Evolutionary conservation across 2,797 vertebrate species (phyloP).

Genomic region (Mastacembelus armatus): DNA sequence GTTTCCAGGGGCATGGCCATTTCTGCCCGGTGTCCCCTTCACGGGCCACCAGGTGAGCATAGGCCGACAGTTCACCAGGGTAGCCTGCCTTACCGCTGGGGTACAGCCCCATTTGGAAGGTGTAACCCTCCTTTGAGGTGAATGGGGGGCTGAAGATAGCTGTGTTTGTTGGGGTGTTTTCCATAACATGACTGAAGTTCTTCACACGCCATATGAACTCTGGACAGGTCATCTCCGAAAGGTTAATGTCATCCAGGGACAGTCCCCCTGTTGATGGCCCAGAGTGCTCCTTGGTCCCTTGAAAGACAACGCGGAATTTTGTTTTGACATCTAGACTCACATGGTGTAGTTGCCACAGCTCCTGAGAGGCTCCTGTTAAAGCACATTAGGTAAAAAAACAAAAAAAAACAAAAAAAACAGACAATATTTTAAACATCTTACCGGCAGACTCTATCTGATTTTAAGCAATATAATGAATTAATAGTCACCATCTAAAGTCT

Average conservation of each 20-base stretch:
- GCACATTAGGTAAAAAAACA: slow-evolving; percentile 21
- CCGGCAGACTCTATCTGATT: background rate
- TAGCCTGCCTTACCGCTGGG: slow-evolving; percentile 62
- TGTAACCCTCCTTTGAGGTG: slow-evolving; percentile 89
- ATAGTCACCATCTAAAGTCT: slow-evolving; percentile 83
- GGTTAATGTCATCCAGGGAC: slow-evolving; percentile 93
- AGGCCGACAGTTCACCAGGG: slow-evolving; percentile 79
- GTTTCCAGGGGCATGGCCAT: slow-evolving; percentile 89
- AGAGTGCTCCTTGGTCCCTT: slow-evolving; percentile 77
- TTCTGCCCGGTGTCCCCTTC: slow-evolving; percentile 78
- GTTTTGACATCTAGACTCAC: slow-evolving; percentile 80
- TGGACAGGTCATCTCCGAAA: slow-evolving; percentile 92
- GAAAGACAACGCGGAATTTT: slow-evolving; percentile 90
- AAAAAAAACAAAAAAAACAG: no score
- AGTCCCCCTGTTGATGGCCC: slow-evolving; percentile 83
- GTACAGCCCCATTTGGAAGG: slow-evolving; percentile 87
- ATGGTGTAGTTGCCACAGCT: slow-evolving; percentile 89
- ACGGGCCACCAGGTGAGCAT: slow-evolving; percentile 86
- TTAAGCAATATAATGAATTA: background rate
- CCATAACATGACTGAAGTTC: slow-evolving; percentile 85
- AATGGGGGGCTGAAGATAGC: slow-evolving; percentile 87
- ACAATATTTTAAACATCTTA: background rate
- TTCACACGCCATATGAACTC: slow-evolving; percentile 91
- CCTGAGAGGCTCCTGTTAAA: slow-evolving; percentile 71
- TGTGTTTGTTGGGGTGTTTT: slow-evolving; percentile 55